These are phyloP conservation scores for Empidonax alnorum DNA, from an alignment of 2,113 vertebrate species.

Conservation along the genomic window DNA sequence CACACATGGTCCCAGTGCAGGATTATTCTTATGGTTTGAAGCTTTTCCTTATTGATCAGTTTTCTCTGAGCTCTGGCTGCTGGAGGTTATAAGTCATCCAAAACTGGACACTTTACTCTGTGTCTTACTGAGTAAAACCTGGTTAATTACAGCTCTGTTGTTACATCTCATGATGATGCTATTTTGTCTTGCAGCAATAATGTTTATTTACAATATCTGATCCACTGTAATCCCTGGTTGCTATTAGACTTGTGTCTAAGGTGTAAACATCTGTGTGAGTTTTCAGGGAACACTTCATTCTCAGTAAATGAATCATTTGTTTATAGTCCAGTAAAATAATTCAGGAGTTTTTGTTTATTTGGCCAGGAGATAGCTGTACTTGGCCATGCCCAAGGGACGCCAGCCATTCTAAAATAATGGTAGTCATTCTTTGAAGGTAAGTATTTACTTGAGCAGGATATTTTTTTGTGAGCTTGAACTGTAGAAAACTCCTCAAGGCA, in stretches of 20 bases:
- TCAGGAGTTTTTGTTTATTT: neutral
- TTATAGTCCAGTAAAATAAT: neutral
- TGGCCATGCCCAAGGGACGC: neutral
- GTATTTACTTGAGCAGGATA: neutral
- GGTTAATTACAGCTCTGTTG: neutral
- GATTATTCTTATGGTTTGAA: neutral
- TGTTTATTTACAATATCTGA: neutral
- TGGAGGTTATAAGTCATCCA: neutral
- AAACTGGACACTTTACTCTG: neutral
- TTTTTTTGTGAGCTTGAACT: neutral
- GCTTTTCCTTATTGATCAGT: neutral
- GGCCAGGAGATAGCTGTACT: neutral
- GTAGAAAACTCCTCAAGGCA: neutral
- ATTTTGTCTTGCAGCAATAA: neutral
- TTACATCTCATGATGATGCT: neutral
- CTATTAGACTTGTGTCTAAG: neutral
- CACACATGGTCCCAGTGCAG: neutral
- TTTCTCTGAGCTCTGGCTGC: neutral
- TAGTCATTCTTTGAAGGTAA: neutral
- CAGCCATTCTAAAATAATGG: neutral
- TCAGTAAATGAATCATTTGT: neutral
- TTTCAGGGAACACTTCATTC: neutral
- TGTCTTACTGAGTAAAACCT: neutral
- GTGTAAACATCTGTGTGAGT: slow-evolving; percentile 6
- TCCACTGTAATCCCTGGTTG: neutral